Percentiles rank a stretch among this genome's conserved stretches.
Conservation (phyloP, 1,140 invertebrate species). For the Colletes gigas region DNA sequence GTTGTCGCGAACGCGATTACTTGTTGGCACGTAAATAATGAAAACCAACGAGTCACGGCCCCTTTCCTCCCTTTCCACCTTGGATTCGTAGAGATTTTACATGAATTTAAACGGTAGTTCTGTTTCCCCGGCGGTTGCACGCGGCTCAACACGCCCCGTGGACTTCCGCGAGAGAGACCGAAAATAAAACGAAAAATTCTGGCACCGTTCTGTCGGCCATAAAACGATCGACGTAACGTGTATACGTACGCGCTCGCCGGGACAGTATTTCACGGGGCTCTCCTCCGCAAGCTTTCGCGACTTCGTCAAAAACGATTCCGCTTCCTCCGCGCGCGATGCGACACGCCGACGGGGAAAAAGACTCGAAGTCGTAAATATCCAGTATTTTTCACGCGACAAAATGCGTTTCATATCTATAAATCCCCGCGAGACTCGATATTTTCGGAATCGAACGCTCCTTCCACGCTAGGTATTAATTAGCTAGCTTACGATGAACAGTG, state of each 20-base stretch:
- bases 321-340: neutral
- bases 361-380: too few relatives aligned
- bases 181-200: constrained; percentile 38
- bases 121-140: neutral
- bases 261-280: neutral
- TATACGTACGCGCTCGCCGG: neutral
- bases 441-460: too few relatives aligned
- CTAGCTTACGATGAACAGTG: too few relatives aligned
- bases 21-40: constrained; percentile 62
- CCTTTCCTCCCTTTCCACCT: neutral
- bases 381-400: too few relatives aligned
- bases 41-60: constrained; percentile 38
- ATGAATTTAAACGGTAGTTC: constrained; percentile 43
- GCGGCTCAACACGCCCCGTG: neutral
- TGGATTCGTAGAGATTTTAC: constrained; percentile 24
- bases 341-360: neutral
- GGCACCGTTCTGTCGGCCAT: constrained; percentile 11
- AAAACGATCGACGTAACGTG: constrained; percentile 12
- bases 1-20: constrained; percentile 61
- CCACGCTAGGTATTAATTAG: too few relatives aligned
- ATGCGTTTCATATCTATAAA: too few relatives aligned
- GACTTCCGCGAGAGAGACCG: constrained; percentile 3
- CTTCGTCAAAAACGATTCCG: neutral
- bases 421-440: too few relatives aligned
- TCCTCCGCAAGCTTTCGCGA: neutral